Evolutionary conservation across 2,113 vertebrate species (phyloP), one percentile per base, ranked within the genome.

Genomic region (Hippocampus guttulatus): DNA sequence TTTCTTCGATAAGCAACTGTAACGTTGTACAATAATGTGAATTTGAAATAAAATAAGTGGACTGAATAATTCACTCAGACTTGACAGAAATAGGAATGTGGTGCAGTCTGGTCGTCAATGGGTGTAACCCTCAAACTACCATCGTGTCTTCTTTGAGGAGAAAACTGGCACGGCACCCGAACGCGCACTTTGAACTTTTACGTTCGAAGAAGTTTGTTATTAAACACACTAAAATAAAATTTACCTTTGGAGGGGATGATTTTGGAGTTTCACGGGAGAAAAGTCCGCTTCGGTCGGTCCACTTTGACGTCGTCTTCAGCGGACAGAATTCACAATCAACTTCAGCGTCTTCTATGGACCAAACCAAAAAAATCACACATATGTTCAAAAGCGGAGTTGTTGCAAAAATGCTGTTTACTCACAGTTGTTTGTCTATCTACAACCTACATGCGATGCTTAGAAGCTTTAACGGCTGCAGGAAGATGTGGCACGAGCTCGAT

Each of bases 401-500:
- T 3, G 7, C 5, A 2, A 71, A 0, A 52, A 4, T 62, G 49
- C 30, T 62, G 23, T 41, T 5, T 15, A 27, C 2, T 38, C 11
- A 0, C 18, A 66, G 45, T 61, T 67, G 5, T 11, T 14, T 41
- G 69, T 1, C 41, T 58, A 43, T 9, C 64, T 45, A 16, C 41
- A 68, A 76, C 30, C 70, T 8, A 70, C 33, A 80, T 77, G 64
- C 71, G 58, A 73, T 23, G 73, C 12, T 76, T 74, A 51, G 5
- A 73, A 71, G 68, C 52, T 85, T 81, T 84, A 83, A 87, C 82
- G 73, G 73, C 75, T 75, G 79, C 83, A 62, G 76, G 83, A 87
- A 84, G 90, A 93, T 86, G 85, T 86, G 90, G 87, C 88, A 87
- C 80, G 54, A 81, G 88, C 87, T 90, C 88, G 64, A 73, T 75